A percentile compares a stretch with the other conserved stretches of the same genome.
These are phyloP conservation scores for Gymnosoma rotundatum DNA, from an alignment of 2,888 invertebrate genomes.

Conservation along the genomic window DNA sequence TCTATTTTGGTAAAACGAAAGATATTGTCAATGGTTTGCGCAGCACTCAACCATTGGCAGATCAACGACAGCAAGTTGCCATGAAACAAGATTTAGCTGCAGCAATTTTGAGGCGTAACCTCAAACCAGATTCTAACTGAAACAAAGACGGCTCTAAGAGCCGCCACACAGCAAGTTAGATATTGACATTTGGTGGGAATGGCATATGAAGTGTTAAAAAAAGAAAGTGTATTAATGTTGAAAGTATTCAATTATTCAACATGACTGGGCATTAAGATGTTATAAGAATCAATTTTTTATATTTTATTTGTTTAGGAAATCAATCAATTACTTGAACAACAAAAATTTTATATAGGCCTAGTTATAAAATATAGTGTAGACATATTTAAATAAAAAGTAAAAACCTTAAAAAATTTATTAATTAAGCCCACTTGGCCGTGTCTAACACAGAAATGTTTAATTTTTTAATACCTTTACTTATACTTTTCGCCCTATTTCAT, in stretches of 20 bases:
- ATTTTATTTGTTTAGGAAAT: conserved; percentile 66
- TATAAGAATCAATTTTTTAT: conserved; percentile 51
- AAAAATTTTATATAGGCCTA: conserved; percentile 59
- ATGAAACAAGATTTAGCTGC: conserved; percentile 93
- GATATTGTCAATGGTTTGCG: conserved; percentile 98
- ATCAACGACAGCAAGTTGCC: conserved; percentile 91
- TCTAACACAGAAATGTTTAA: too few relatives aligned
- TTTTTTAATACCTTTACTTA: too few relatives aligned
- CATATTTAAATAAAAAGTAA: conserved; percentile 60
- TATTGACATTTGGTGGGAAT: conserved; percentile 22
- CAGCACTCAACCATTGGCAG: conserved; percentile 90
- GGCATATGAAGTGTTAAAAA: conserved; percentile 36
- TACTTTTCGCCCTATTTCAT: too few relatives aligned
- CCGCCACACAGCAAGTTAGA: conserved; percentile 32
- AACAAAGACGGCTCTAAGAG: conserved; percentile 60
- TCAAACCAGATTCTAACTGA: conserved; percentile 84
- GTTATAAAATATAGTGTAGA: conserved; percentile 63
- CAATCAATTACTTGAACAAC: conserved; percentile 61
- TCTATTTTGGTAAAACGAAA: conserved; percentile 99
- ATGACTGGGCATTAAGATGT: conserved; percentile 67
- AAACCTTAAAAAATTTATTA: not conserved
- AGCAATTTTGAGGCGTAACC: conserved; percentile 92
- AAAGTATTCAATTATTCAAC: conserved; percentile 49
- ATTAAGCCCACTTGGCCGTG: too few relatives aligned
- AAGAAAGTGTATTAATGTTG: conserved; percentile 61